Evolutionary conservation across 2,888 invertebrate genomes (phyloP).

Genomic region (Odontomyia ornata): DNA sequence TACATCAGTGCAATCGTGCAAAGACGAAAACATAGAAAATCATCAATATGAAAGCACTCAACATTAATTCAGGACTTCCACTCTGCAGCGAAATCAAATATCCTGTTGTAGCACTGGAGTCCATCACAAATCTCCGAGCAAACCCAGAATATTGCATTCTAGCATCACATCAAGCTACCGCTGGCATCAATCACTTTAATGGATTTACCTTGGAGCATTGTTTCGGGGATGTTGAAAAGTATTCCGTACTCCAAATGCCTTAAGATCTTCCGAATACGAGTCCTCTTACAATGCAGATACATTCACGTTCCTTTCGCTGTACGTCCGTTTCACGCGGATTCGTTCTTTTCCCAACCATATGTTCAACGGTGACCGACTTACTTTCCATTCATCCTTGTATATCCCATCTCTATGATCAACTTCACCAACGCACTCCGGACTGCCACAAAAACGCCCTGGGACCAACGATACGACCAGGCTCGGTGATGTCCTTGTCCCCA

Average conservation of each 20-base stretch:
- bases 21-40: too few relatives aligned
- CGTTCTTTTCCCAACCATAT: neutral
- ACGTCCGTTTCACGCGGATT: neutral
- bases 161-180: neutral
- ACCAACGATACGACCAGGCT: too few relatives aligned
- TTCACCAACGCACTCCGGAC: too few relatives aligned
- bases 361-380: neutral
- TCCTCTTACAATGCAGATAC: neutral
- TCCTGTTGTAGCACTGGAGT: neutral
- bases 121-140: neutral
- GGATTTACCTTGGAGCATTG: slow-evolving; percentile 24
- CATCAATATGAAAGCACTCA: slow-evolving; percentile 6
- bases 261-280: neutral
- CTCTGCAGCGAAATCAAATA: neutral
- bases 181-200: slow-evolving; percentile 24
- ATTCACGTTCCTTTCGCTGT: neutral
- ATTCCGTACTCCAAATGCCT: neutral
- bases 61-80: neutral
- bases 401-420: neutral
- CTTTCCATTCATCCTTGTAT: neutral
- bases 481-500: too few relatives aligned
- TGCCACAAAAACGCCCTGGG: too few relatives aligned
- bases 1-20: too few relatives aligned
- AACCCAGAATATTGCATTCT: neutral
- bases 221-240: neutral